Conservation (phyloP, 2,888 invertebrate genomes). For the Polyommatus iphigenia region DNA sequence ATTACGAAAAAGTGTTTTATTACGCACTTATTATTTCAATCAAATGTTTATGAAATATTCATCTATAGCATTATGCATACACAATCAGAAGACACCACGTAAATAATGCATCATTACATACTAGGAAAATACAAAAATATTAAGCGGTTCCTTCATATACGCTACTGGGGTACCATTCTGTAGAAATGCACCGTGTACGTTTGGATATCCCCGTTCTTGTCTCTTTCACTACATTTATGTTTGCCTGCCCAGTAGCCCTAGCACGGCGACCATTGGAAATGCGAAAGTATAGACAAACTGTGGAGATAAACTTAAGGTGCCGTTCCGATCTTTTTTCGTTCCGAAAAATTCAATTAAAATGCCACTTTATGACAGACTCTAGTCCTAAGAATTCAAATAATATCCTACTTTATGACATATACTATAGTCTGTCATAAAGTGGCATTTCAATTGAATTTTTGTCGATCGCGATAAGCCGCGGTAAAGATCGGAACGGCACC, state of each 20-base stretch:
- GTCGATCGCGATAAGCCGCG: no score
- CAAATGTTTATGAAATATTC: constrained; percentile 76
- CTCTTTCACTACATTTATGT: neutral
- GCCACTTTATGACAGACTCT: no score
- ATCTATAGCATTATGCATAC: constrained; percentile 78
- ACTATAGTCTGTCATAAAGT: no score
- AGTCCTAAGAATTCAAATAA: no score
- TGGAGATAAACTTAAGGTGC: no score
- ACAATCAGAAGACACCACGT: constrained; percentile 74
- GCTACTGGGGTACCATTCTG: constrained; percentile 63
- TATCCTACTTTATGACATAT: no score
- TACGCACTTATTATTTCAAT: constrained; percentile 80
- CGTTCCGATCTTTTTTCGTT: no score
- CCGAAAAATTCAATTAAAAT: no score
- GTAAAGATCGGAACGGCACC: no score
- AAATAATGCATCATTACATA: constrained; percentile 67
- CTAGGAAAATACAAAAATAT: constrained; percentile 80
- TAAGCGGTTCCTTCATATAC: constrained; percentile 69
- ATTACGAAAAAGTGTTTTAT: constrained; percentile 79
- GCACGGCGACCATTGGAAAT: no score
- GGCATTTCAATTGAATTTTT: no score
- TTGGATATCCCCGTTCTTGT: constrained; percentile 7
- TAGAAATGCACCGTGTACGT: constrained; percentile 64
- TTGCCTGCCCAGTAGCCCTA: neutral
- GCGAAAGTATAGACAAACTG: no score